phyloP scores from a whole-genome alignment of 2,888 invertebrate species.

The Perdita meconis region DNA sequence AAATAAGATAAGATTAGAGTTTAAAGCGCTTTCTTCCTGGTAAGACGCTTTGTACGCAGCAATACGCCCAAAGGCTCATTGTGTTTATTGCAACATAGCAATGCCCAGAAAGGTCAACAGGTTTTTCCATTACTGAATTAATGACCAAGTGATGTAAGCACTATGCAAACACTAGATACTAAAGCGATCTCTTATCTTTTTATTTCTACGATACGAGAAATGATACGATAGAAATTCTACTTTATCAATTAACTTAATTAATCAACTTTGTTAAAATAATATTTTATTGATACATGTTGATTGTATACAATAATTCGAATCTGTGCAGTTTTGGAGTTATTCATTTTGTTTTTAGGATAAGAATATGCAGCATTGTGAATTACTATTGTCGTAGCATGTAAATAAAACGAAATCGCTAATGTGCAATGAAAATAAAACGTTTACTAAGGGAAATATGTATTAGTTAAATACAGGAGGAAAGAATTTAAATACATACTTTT shows the following conservation, averaged over 20 bases:
- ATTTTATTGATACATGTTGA: constrained; percentile 30
- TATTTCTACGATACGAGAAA: neutral
- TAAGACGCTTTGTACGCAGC: constrained; percentile 3
- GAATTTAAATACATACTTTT: constrained; percentile 13
- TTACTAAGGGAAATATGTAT: neutral
- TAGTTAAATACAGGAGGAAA: neutral
- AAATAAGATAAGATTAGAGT: constrained; percentile 66
- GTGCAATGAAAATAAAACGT: neutral
- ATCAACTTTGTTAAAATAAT: neutral
- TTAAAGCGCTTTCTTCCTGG: constrained; percentile 15
- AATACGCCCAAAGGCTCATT: constrained; percentile 3
- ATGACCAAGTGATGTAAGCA: neutral
- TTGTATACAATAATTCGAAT: constrained; percentile 5
- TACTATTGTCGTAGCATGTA: neutral
- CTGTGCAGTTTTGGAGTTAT: neutral
- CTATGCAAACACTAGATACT: no score
- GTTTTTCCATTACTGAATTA: neutral
- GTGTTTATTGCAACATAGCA: neutral
- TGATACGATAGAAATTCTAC: constrained; percentile 11
- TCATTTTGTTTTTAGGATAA: neutral
- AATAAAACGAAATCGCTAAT: neutral
- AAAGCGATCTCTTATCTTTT: no score
- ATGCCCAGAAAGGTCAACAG: neutral
- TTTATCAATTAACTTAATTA: constrained; percentile 9
- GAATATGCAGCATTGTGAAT: neutral